These are phyloP conservation scores for Trimorus sp. DNA, from an alignment of 2,888 invertebrate genomes.

Conservation along the genomic window DNA sequence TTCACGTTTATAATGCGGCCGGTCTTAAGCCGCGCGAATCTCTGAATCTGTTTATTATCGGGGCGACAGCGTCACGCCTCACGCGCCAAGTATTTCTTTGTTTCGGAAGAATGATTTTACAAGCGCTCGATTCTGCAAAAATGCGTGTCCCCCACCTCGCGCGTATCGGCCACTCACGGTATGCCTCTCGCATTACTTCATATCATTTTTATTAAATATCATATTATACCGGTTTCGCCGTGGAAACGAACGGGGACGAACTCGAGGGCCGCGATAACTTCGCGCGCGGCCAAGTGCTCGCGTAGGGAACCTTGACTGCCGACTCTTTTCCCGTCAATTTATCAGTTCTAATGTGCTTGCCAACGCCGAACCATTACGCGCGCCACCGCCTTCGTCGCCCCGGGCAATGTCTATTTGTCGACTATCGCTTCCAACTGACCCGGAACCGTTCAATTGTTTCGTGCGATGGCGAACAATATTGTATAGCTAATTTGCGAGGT, in stretches of 20 bases:
- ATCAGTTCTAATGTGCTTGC: constrained; percentile 56
- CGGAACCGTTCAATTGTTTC: constrained; percentile 23
- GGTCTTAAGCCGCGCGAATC: constrained; percentile 42
- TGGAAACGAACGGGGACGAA: constrained; percentile 62
- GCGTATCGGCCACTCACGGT: constrained; percentile 57
- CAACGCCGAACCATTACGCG: constrained; percentile 36
- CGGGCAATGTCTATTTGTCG: constrained; percentile 13
- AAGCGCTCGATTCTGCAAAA: constrained; percentile 49
- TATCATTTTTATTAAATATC: constrained; percentile 64
- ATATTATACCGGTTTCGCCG: constrained; percentile 63
- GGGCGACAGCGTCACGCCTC: constrained; percentile 30
- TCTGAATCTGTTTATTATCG: constrained; percentile 39
- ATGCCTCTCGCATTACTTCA: constrained; percentile 62
- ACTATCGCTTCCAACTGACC: constrained; percentile 18
- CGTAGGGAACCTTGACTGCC: constrained; percentile 58
- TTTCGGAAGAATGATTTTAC: constrained; percentile 61
- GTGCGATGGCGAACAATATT: too few relatives aligned
- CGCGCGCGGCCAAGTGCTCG: constrained; percentile 26
- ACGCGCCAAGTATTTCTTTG: constrained; percentile 58
- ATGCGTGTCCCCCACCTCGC: constrained; percentile 43
- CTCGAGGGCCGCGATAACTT: constrained; percentile 54
- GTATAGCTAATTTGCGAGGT: too few relatives aligned
- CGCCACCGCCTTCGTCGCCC: constrained; percentile 32
- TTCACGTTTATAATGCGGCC: constrained; percentile 28
- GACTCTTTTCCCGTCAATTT: constrained; percentile 55